Evolutionary conservation across 2,113 vertebrate genomes (phyloP), one percentile per base, ranked within the genome.

Genomic region (Cranoglanis bouderius): DNA sequence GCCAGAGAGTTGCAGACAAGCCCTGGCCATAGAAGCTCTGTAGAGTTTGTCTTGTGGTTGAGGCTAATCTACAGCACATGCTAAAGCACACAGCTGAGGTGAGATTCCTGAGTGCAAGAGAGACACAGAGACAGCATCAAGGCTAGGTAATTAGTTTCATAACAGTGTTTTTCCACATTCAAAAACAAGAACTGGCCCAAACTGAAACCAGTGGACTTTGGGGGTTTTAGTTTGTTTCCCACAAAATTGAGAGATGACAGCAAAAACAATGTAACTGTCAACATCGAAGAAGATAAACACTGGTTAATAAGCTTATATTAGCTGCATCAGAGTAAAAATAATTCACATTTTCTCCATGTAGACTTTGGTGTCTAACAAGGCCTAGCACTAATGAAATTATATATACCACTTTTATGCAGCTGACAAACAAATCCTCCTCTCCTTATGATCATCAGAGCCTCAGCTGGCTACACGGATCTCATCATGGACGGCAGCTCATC

Each of bases 1-100:
- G 90, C 89, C 90, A 86, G 91, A 94, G 92, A 88, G 91, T 92
- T 91, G 92, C 16, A 92, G 93, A 85, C 2, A 82, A 93, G 93
- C 59, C 86, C 51, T 89, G 63, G 87, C 29, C 46, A 72, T 59
- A 40, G 84, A 85, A 35, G n/a, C 67, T 85, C 49, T 57, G 51
- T 24, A 87, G 12, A 14, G 1, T 70, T 40, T 87, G 85, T 78
- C 32, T 67, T 87, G 74, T 82, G 86, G 74, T 32, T 65, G n/a
- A 51, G 43, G 59, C 46, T 87, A 82, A 70, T 82, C 43, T 81
- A 26, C 59, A 38, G 43, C 77, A 46, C 70, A 81, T 81, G 75
- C 32, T 81, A 51, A 65, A 87, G 18, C 59, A 67, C 29, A 81
- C 3, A 63, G 18, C 18, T 61, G 38, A 49, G 72, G 40, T 53